Conservation (phyloP, 2,888 invertebrate genomes). For the Limnephilus rhombicus region DNA sequence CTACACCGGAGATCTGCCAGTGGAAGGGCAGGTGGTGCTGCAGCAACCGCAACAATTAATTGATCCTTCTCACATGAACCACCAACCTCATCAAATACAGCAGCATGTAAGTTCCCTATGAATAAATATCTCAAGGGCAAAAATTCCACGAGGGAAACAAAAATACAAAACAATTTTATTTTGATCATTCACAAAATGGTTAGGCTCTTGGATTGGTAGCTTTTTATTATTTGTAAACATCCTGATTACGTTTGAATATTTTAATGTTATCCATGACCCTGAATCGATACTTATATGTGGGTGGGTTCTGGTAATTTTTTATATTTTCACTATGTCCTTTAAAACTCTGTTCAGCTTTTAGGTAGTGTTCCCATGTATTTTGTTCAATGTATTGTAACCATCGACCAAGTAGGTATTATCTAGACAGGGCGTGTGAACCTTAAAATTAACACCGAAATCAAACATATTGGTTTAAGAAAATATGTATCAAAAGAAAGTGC, state of each 20-base stretch:
- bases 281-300: not conserved
- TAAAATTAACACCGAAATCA: no score
- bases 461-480: no score
- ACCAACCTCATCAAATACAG: slow-evolving; percentile 73
- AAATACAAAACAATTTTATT: not conserved
- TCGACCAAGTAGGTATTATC: no score
- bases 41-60: slow-evolving; percentile 79
- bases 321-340: not conserved
- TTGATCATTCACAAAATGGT: not conserved
- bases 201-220: slow-evolving; percentile 13
- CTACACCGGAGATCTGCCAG: slow-evolving; percentile 78
- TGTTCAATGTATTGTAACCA: not conserved
- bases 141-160: not conserved
- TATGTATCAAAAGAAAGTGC: no score
- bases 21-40: slow-evolving; percentile 78
- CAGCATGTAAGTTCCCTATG: slow-evolving; percentile 76
- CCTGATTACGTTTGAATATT: not conserved
- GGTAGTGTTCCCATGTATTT: not conserved
- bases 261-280: not conserved
- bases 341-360: not conserved
- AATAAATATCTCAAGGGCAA: slow-evolving; percentile 1
- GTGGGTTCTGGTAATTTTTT: not conserved
- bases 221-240: not conserved
- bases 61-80: slow-evolving; percentile 77
- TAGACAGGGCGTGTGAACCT: no score